phyloP scores from a whole-genome alignment of 2,888 invertebrate genomes.

The Crioceris asparagi region DNA sequence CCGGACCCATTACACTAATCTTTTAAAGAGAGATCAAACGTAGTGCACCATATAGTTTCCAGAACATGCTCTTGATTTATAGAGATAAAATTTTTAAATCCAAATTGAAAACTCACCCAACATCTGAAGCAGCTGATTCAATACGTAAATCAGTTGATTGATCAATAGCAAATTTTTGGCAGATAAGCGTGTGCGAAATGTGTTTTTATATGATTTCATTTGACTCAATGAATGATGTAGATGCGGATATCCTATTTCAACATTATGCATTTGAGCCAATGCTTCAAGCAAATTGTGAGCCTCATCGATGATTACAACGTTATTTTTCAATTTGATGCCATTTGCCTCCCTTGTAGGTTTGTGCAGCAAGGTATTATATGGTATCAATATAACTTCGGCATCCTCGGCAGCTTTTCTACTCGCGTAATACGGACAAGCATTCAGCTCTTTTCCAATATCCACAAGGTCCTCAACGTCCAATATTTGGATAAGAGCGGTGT shows the following conservation, averaged over 20 bases:
- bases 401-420: constrained; percentile 69
- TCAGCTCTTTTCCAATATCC: constrained; percentile 50
- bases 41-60: too few relatives aligned
- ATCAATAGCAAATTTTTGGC: constrained; percentile 70
- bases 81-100: too few relatives aligned
- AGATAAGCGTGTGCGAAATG: constrained; percentile 63
- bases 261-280: constrained; percentile 75
- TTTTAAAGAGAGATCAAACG: too few relatives aligned
- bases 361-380: constrained; percentile 73
- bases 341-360: constrained; percentile 62
- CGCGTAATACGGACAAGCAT: constrained; percentile 92
- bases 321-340: constrained; percentile 53
- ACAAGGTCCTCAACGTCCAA: constrained; percentile 84
- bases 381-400: constrained; percentile 71
- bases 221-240: constrained; percentile 53
- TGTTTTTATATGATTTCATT: constrained; percentile 59
- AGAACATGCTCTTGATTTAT: too few relatives aligned
- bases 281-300: constrained; percentile 94
- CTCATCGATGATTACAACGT: constrained; percentile 80
- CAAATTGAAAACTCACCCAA: constrained; percentile 25
- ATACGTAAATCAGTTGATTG: constrained; percentile 70
- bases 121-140: constrained; percentile 49
- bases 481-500: constrained; percentile 56
- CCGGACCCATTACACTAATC: too few relatives aligned
- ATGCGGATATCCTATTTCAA: constrained; percentile 58